phyloP scores from a whole-genome alignment of 2,113 vertebrate genomes.

The Melanotaenia duboulayi region DNA sequence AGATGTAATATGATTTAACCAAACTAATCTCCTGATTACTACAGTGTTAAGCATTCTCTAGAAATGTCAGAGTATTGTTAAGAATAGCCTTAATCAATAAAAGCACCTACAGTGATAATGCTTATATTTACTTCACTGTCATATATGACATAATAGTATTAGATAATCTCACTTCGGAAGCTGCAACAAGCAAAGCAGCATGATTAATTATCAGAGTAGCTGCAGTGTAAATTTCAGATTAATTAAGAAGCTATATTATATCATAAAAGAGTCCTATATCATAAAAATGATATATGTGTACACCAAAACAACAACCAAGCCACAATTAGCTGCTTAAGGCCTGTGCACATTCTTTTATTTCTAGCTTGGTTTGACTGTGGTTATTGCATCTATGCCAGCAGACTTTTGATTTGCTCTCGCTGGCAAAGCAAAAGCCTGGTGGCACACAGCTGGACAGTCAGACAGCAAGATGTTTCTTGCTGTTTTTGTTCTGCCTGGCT shows the following conservation, averaged over 20 bases:
- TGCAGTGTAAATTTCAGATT: too few species aligned
- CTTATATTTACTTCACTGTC: neutral
- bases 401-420: neutral
- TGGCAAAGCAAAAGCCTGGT: slow-evolving; percentile 13
- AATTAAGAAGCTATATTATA: neutral
- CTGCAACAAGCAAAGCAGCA: neutral
- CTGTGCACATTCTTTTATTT: neutral
- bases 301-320: slow-evolving; percentile 3
- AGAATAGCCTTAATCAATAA: too few species aligned
- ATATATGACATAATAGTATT: neutral
- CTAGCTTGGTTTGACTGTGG: slow-evolving; percentile 27
- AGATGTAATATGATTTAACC: too few species aligned
- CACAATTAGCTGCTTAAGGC: neutral
- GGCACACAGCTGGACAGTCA: slow-evolving; percentile 18
- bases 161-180: neutral
- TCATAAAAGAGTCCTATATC: rapidly evolving
- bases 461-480: slow-evolving; percentile 13
- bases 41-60: too few species aligned
- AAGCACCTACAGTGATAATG: neutral
- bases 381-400: neutral
- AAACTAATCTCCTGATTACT: too few species aligned
- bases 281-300: too few species aligned
- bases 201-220: neutral
- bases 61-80: too few species aligned
- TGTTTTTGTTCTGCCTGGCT: slow-evolving; percentile 32